A percentile compares a stretch with the other conserved stretches of the same genome.
Evolutionary conservation across 2,888 invertebrate species (phyloP).

Genomic region (Limnephilus marmoratus): DNA sequence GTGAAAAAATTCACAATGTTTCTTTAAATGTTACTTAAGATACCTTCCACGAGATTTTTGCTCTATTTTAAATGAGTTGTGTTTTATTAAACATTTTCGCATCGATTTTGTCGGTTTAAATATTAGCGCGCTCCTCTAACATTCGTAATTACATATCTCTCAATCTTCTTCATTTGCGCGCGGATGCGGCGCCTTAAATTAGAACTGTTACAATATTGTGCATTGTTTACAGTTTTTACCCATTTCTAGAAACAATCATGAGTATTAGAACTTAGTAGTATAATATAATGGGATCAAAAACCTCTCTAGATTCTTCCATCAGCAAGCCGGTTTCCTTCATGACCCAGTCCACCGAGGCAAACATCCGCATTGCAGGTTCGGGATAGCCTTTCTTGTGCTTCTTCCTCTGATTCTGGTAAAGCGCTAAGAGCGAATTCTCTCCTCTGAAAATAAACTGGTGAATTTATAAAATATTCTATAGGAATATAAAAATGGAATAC

Average conservation of each 20-base stretch:
- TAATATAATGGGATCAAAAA: not conserved
- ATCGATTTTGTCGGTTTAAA: too few species aligned
- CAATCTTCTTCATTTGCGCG: too few species aligned
- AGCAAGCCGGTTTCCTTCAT: constrained; percentile 10
- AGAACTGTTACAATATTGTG: too few species aligned
- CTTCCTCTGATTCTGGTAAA: constrained; percentile 5
- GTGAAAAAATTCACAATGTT: too few species aligned
- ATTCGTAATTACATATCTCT: too few species aligned
- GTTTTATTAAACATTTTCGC: too few species aligned
- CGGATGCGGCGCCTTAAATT: too few species aligned
- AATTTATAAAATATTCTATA: not conserved
- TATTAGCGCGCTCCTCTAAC: too few species aligned
- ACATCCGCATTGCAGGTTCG: constrained; percentile 12
- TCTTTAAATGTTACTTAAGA: too few species aligned
- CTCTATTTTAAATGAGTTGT: too few species aligned
- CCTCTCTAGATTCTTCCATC: constrained; percentile 20
- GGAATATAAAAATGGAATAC: too few species aligned
- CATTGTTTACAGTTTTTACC: not conserved
- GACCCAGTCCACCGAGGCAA: constrained; percentile 8
- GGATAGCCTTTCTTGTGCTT: constrained; percentile 20
- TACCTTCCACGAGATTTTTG: too few species aligned
- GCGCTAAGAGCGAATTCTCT: not conserved
- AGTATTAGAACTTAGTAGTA: not conserved
- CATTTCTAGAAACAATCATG: not conserved
- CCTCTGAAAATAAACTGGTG: not conserved